Evolutionary conservation across 1,140 invertebrate species (phyloP).

Genomic region (Whitmania pigra): DNA sequence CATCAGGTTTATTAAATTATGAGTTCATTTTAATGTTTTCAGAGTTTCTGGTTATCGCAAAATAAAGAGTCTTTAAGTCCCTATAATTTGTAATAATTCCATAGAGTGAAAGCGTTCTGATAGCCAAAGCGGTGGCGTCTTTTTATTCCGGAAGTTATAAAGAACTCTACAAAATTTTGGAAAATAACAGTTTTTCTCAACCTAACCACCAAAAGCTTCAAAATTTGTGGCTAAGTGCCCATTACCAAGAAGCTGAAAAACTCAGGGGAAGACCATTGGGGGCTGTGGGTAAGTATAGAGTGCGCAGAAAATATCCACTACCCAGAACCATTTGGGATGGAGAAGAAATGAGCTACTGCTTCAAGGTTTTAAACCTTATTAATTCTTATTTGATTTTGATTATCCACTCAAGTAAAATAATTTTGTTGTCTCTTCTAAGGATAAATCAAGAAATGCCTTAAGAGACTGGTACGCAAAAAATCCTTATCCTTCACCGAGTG

Average conservation of each 20-base stretch:
- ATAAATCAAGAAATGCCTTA: conserved; percentile 67
- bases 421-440: conserved; percentile 69
- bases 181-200: conserved; percentile 90
- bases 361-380: too few species aligned
- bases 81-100: too few species aligned
- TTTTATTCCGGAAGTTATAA: conserved; percentile 87
- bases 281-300: conserved; percentile 96
- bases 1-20: too few species aligned
- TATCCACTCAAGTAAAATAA: too few species aligned
- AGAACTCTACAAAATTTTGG: conserved; percentile 86
- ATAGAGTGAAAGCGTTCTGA: conserved; percentile 53
- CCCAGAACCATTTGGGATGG: conserved; percentile 98
- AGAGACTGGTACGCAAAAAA: conserved; percentile 73
- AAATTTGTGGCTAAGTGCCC: conserved; percentile 86
- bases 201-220: conserved; percentile 92
- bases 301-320: conserved; percentile 92
- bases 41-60: too few species aligned
- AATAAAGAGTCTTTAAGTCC: too few species aligned
- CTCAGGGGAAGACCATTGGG: conserved; percentile 83
- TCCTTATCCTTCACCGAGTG: conserved; percentile 81
- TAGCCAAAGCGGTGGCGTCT: conserved; percentile 87
- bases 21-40: too few species aligned
- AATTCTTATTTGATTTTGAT: too few species aligned
- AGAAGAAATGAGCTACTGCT: conserved; percentile 85
- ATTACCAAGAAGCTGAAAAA: conserved; percentile 95